These are phyloP conservation scores for Dolichoris vasculosae DNA, from an alignment of 1,140 invertebrate species.

Conservation along the genomic window DNA sequence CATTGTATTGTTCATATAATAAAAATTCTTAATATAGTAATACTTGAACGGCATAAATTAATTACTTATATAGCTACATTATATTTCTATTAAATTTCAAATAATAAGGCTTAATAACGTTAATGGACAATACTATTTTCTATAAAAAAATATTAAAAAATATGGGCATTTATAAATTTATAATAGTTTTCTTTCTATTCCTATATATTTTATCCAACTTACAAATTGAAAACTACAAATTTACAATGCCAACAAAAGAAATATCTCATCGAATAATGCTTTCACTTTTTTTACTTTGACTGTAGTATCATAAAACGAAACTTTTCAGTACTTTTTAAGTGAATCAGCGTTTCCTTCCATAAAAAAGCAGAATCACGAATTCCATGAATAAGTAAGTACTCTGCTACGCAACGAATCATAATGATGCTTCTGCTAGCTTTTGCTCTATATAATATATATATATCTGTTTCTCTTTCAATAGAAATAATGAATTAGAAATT, in stretches of 20 bases:
- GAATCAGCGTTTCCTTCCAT: conserved; percentile 32
- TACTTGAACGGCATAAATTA: no score
- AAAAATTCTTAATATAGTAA: no score
- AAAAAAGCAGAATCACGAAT: conserved; percentile 7
- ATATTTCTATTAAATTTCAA: no score
- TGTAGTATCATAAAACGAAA: conserved; percentile 40
- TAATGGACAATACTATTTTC: no score
- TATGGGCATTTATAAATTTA: no score
- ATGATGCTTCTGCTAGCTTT: not conserved
- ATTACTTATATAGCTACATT: no score
- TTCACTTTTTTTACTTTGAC: not conserved
- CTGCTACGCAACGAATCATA: not conserved
- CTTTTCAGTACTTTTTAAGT: conserved; percentile 38
- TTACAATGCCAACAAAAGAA: not conserved
- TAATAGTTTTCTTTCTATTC: no score
- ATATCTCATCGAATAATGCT: not conserved
- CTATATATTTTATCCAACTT: conserved; percentile 16
- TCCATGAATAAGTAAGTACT: conserved; percentile 33
- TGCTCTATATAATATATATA: not conserved
- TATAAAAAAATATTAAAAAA: no score
- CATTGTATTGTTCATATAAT: no score
- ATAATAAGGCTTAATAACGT: no score
- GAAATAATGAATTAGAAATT: conserved; percentile 39
- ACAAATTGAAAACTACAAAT: conserved; percentile 20
- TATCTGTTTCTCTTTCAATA: not conserved